Percentiles rank a stretch among this genome's conserved stretches.
Evolutionary conservation across 2,888 invertebrate genomes (phyloP).

Genomic region (Ernsta delagoae): DNA sequence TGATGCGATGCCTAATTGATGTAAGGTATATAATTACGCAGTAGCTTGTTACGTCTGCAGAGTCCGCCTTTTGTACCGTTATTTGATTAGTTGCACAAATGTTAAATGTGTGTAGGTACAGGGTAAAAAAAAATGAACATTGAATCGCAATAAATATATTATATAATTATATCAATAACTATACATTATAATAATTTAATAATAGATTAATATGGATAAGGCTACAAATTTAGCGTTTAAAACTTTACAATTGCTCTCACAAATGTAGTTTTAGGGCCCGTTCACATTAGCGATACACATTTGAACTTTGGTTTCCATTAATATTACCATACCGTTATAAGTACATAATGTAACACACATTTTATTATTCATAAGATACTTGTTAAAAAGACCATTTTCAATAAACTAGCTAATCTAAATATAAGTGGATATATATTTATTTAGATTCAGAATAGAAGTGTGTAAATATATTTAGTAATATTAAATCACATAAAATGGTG

Average conservation of each 20-base stretch:
- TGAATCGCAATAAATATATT: conserved; percentile 67
- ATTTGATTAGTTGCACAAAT: too few relatives aligned
- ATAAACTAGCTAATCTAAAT: conserved; percentile 11
- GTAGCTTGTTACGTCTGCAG: too few relatives aligned
- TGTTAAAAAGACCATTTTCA: background rate
- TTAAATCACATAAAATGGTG: conserved; percentile 26
- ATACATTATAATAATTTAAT: conserved; percentile 63
- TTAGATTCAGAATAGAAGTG: conserved; percentile 8
- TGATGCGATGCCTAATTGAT: too few relatives aligned
- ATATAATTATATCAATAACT: conserved; percentile 74
- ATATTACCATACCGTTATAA: conserved; percentile 12
- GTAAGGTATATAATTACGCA: too few relatives aligned
- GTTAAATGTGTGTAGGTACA: too few relatives aligned
- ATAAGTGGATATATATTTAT: conserved; percentile 1
- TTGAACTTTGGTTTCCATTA: conserved; percentile 41
- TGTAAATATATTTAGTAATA: conserved; percentile 25
- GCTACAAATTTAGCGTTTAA: conserved; percentile 73
- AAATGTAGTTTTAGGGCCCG: conserved; percentile 57
- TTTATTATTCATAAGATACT: conserved; percentile 12
- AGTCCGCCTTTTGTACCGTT: too few relatives aligned
- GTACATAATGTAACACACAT: conserved; percentile 8
- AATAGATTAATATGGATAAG: conserved; percentile 77
- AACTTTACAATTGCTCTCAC: conserved; percentile 65
- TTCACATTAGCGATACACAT: conserved; percentile 45
- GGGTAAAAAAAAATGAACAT: conserved; percentile 7